Evolutionary conservation across 1,140 invertebrate species (phyloP).

Genomic region (Aphaenogaster ashmeadi): DNA sequence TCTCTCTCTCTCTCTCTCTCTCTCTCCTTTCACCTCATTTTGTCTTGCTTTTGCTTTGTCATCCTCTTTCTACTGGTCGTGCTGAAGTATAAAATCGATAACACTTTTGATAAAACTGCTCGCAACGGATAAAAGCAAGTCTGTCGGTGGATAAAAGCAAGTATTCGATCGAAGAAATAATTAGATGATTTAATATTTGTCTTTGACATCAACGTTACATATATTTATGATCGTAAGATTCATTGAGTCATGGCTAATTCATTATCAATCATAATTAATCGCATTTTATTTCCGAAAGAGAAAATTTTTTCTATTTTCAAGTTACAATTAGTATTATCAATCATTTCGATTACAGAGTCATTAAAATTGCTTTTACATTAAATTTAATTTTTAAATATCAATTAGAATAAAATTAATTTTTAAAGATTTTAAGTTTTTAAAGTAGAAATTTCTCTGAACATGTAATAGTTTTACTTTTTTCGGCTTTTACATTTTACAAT

Average conservation of each 20-base stretch:
- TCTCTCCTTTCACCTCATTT: not conserved
- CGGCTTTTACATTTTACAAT: not conserved
- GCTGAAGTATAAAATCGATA: conserved; percentile 65
- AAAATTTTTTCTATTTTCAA: not conserved
- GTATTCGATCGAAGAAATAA: not conserved
- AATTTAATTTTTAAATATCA: not conserved
- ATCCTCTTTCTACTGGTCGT: conserved; percentile 59
- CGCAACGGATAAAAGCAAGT: not conserved
- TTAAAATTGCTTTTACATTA: not conserved
- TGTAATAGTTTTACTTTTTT: conserved; percentile 1
- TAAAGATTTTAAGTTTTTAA: not conserved
- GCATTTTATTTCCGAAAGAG: not conserved
- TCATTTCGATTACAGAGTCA: not conserved
- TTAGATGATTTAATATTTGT: conserved; percentile 4
- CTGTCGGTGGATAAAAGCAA: not conserved
- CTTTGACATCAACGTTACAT: not conserved
- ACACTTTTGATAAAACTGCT: conserved; percentile 8
- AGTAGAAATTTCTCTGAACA: not conserved
- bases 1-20: conserved; percentile 28
- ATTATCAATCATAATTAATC: not conserved
- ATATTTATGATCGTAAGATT: not conserved
- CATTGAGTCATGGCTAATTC: not conserved
- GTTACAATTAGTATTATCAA: not conserved
- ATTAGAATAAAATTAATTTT: too few relatives aligned
- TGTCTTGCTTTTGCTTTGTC: conserved; percentile 29